These are phyloP conservation scores for Diabrotica balteata DNA, from an alignment of 2,888 invertebrate genomes.

Conservation along the genomic window DNA sequence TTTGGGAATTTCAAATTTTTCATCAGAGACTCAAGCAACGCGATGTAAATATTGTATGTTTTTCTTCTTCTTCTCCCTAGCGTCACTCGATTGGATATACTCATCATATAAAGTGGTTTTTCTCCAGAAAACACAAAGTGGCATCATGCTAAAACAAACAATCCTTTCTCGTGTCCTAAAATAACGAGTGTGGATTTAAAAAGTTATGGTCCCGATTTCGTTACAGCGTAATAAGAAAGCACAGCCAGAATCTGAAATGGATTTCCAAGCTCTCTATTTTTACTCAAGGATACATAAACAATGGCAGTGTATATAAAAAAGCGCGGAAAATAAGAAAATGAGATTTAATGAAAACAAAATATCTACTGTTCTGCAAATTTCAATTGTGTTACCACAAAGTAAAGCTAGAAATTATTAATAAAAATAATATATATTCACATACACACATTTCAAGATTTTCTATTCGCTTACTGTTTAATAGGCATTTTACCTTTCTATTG, in stretches of 20 bases:
- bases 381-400: too few species aligned
- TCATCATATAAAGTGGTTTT: conserved; percentile 26
- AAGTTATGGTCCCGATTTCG: conserved; percentile 10
- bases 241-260: conserved; percentile 7
- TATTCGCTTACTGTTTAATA: too few species aligned
- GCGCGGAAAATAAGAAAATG: not conserved
- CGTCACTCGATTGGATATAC: conserved; percentile 21
- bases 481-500: too few species aligned
- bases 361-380: not conserved
- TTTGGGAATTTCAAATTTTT: conserved; percentile 35
- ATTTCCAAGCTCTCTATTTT: conserved; percentile 1
- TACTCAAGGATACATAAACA: not conserved
- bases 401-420: too few species aligned
- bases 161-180: conserved; percentile 20
- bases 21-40: conserved; percentile 22
- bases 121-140: conserved; percentile 14
- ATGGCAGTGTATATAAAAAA: not conserved
- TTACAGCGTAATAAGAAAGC: conserved; percentile 10
- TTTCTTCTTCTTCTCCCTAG: conserved; percentile 10
- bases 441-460: too few species aligned
- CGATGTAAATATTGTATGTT: conserved; percentile 28
- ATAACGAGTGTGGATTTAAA: conserved; percentile 12
- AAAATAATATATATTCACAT: too few species aligned
- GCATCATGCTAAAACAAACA: conserved; percentile 20
- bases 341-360: not conserved